These are phyloP conservation scores for Stomatorhinus walkeri DNA, from an alignment of 2,797 vertebrate species.

Conservation along the genomic window DNA sequence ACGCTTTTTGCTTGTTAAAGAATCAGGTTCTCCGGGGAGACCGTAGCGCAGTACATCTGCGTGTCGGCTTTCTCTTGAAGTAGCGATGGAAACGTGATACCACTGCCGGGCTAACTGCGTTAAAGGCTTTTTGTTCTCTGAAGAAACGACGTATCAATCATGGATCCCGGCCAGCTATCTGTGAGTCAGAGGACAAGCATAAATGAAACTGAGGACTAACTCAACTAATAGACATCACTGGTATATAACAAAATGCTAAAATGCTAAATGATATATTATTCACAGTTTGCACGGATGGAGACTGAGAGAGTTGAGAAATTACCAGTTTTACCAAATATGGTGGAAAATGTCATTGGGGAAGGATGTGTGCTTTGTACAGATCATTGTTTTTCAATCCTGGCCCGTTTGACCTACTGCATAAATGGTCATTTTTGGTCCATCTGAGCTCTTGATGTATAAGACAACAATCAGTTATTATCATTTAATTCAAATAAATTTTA, in stretches of 20 bases:
- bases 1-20: no score
- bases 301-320: neutral
- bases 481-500: neutral
- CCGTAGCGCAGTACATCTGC: slow-evolving; percentile 23
- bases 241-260: neutral
- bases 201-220: neutral
- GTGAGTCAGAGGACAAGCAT: slow-evolving; percentile 29
- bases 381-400: neutral
- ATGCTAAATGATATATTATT: neutral
- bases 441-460: neutral
- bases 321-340: neutral
- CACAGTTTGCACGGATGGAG: neutral
- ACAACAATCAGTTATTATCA: neutral
- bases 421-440: neutral
- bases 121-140: slow-evolving; percentile 38
- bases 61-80: slow-evolving; percentile 28
- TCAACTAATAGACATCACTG: neutral
- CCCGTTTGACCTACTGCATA: neutral
- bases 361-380: neutral
- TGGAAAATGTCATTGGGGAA: neutral
- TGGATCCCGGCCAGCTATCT: slow-evolving; percentile 36
- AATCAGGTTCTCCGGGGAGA: neutral
- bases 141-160: slow-evolving; percentile 39
- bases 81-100: neutral
- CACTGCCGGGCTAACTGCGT: slow-evolving; percentile 38